These are phyloP conservation scores for Griposia aprilina DNA, from an alignment of 2,888 invertebrate genomes.

Conservation along the genomic window DNA sequence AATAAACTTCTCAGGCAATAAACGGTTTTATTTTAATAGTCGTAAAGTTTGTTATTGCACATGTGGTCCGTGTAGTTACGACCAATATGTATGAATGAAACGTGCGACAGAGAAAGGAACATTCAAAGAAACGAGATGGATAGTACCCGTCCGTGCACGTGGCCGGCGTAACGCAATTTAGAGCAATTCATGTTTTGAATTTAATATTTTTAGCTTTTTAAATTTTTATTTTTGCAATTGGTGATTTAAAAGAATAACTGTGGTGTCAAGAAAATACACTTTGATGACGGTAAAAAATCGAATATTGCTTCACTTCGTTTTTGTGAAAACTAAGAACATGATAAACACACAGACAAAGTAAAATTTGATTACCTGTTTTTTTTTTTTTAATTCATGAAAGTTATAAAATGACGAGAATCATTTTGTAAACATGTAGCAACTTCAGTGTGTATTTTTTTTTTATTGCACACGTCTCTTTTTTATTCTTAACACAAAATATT, in stretches of 20 bases:
- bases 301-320: neutral
- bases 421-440: no score
- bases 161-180: constrained; percentile 83
- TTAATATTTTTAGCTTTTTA: constrained; percentile 25
- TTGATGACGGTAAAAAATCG: neutral
- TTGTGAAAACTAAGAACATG: neutral
- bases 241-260: no score
- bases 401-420: neutral
- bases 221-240: neutral
- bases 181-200: constrained; percentile 80
- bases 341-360: neutral
- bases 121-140: constrained; percentile 78
- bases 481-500: neutral
- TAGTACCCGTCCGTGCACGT: constrained; percentile 86
- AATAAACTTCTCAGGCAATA: constrained; percentile 88
- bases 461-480: neutral
- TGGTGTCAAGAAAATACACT: neutral
- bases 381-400: neutral
- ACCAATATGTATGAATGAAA: constrained; percentile 87
- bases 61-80: constrained; percentile 86
- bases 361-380: neutral
- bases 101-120: constrained; percentile 79
- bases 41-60: constrained; percentile 89
- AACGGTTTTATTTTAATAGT: constrained; percentile 87
- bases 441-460: neutral